Evolutionary conservation across 2,797 vertebrate species (phyloP), one percentile per base, ranked within the genome.

Genomic region (Mormyrops attenuatus): DNA sequence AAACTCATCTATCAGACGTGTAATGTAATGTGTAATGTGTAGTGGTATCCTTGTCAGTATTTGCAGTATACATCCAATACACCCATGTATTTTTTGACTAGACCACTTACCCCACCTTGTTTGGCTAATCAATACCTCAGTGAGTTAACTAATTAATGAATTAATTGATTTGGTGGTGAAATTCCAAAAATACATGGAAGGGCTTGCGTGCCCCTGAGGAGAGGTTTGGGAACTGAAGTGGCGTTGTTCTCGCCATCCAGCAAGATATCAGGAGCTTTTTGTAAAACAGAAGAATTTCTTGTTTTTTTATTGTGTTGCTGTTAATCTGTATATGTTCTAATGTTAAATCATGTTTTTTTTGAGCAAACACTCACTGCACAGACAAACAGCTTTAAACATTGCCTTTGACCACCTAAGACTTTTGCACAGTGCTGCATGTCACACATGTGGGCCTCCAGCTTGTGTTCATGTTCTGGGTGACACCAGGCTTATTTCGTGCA

Each of bases 1-100:
- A 93, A 96, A 95, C 94, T 96, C 93, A 92, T 95, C 95, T 92
- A 91, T 91, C 94, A 94, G 95, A 95, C 95, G 90, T 94, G 63
- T 66, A 66, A 82, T 44, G 20, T 22, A 73, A 17, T 41, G 69
- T 30, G 26, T 30, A 30, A 30, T 44, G 38, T 38, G 9, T 80
- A n/a, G 17, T 3, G 38, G 66, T 17, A n/a, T n/a, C 69, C 34
- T 7, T 38, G 15, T 73, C 69, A 73, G 34, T 38, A 20, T 73
- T 73, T 38, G 30, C 34, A 73, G 69, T 2, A 38, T 2, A 17
- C 15, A 38, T 73, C 30, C 69, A 73, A 73, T 73, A 38, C 30
- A 38, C 13, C 0, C 66, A 38, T 38, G 30, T 38, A 38, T 15
- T 17, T 73, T 73, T 34, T 73, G 13, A 38, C 30, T 17, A 15